A percentile compares a stretch with the other conserved stretches of the same genome.
Conservation (phyloP, 2,888 invertebrate species). For the Thymelicus acteon region DNA sequence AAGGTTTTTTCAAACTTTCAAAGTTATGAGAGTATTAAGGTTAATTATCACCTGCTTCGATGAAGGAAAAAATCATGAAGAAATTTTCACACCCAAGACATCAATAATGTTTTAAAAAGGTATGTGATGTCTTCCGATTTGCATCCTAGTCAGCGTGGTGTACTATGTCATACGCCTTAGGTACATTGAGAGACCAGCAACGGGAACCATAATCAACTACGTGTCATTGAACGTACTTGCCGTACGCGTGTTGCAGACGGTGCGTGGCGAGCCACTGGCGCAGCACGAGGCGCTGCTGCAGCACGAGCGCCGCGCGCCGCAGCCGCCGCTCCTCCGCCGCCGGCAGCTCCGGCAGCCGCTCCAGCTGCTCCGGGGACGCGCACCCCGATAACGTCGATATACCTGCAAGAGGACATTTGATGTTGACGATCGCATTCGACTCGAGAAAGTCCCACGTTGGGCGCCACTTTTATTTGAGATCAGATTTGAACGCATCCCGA, state of each 20-base stretch:
- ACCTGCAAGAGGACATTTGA: constrained; percentile 76
- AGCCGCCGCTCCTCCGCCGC: constrained; percentile 93
- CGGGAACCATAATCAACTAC: no score
- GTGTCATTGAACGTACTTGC: constrained; percentile 77
- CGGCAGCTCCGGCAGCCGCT: constrained; percentile 91
- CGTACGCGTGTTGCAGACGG: constrained; percentile 89
- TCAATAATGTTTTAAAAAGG: no score
- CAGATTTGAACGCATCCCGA: no score
- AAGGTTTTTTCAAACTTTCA: background rate
- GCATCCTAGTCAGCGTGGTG: no score
- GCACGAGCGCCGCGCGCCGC: constrained; percentile 91
- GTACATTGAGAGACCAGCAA: no score
- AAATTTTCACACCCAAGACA: no score
- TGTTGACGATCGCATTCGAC: no score
- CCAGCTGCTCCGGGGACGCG: constrained; percentile 90
- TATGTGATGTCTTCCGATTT: no score
- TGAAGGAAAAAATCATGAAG: no score
- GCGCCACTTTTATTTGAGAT: background rate
- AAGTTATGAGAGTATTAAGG: background rate
- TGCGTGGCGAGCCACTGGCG: constrained; percentile 93
- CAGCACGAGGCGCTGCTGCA: constrained; percentile 93
- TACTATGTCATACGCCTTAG: no score
- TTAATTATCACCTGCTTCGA: no score
- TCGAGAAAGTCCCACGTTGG: background rate
- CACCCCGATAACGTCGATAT: constrained; percentile 93